Base-by-base conservation (phyloP, 2,797 vertebrate species). In the Ctenopoma kingsleyae region DNA sequence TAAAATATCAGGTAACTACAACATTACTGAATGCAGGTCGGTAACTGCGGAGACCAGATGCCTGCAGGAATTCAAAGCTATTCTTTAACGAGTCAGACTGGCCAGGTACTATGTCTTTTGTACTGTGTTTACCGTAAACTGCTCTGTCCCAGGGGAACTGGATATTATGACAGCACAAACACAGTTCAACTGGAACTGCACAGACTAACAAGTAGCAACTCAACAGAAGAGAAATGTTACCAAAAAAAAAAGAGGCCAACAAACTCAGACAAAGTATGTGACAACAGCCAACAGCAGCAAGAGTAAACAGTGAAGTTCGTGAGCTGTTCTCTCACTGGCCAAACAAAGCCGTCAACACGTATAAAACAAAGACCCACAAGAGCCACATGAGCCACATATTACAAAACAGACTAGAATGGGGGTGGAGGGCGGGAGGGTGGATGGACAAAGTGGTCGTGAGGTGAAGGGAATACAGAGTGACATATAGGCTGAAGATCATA, bases 1-100 rank as follows among this genome's bases (percentile, higher is more conserved):
- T 93, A 91, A 94, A 94, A 91, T 83, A 84, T 88, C 91, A 93
- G 92, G 93, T 93, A 91, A 93, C 93, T 91, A 94, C 89, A 94
- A 93, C 93, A 94, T 76, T 91, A 83, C 88, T 53, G 54, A 81
- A 86, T 70, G 82, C 80, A 80, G 82, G 78, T 81, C 32, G n/a
- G 87, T 88, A 86, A 84, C 89, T 73, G 84, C 84, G 88, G 88
- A 88, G 84, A 91, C 82, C 85, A 81, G 80, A 89, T 72, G 87
- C 87, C 89, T 69, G 78, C 47, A 82, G 86, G 72, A 50, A 89
- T 87, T 63, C 67, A 16, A 66, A 65, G 57, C 72, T 78, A 35
- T 83, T 82, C 56, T 81, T 88, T 84, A 87, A 91, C 50, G 22
- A 86, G 64, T 74, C 55, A 16, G 56, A 74, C 74, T 81, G 80